Evolutionary conservation across 2,888 invertebrate genomes (phyloP), one percentile per base, ranked within the genome.

Genomic region (Mesorhabditis spiculigera): DNA sequence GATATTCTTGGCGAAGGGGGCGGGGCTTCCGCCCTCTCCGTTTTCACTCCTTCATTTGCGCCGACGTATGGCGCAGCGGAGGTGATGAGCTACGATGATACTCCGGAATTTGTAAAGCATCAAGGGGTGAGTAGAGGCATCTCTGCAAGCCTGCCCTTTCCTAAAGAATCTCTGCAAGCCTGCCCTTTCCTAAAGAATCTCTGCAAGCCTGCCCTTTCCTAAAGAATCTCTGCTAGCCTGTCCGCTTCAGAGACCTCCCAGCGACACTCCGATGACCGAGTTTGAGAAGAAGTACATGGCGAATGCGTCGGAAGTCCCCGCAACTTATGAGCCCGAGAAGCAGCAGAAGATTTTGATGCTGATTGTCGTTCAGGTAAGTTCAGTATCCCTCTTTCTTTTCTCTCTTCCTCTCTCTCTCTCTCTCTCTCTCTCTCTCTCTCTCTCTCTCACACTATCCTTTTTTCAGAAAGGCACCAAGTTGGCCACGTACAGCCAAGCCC

Each of bases 331-430:
- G n/a, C n/a, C n/a, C 58, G 58, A 50, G 10, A 50, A 50, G n/a
- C 58, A n/a, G 58, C n/a, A 13, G 58, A 50, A 50, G 6, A 50
- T 50, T n/a, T 50, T 50, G 58, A 50, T 50, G 58, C n/a, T 50
- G 58, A 50, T 50, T 50, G 50, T 50, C n/a, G 58, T 50, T 50
- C 58, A 50, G n/a, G 58, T 50, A 3, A 3, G 10, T 10, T 50
- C n/a, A 13, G n/a, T 3, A 1, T 50, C n/a, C 1, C 10, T 50
- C n/a, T 50, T 50, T 6, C 6, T 6, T 10, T 10, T 50, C n/a
- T 50, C n/a, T 13, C n/a, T 50, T 50, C 10, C n/a, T 50, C n/a
- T 50, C 58, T 50, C 58, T 50, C n/a, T 50, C 2, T 3, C 8
- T 50, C n/a, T 13, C 10, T 50, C n/a, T 50, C n/a, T 10, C 8